Evolutionary conservation across 2,888 invertebrate species (phyloP), one percentile per base, ranked within the genome.

Genomic region (Ectemnius continuus): DNA sequence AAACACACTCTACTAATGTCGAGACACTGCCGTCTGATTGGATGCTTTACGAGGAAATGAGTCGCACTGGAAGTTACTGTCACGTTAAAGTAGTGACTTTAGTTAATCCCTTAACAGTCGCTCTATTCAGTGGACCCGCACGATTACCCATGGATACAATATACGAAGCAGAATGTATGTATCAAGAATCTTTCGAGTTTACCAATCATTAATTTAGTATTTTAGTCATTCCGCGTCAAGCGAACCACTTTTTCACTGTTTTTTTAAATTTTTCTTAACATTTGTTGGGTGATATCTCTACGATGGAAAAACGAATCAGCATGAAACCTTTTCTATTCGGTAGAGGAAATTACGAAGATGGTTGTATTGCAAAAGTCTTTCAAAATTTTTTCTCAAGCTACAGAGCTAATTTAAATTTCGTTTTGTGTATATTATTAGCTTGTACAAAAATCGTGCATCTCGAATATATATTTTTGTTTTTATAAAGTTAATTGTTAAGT

Each of bases 31-130:
- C 95, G 0, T 94, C 95, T 13, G 95, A 97, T 85, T 98, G 98
- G 97, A 91, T 98, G 16, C 92, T 97, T 13, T 98, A 95, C 87
- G 97, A 97, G 87, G 97, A 98, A 90, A 95, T 97, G 91, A 94
- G 95, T 0, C 94, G 95, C 59, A 92, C 93, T 0, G 94, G 94
- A 0, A 92, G 94, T 18, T 92, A 94, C 66, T 95, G 96, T 74
- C 94, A 95, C 86, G 94, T 97, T 1, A 94, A 95, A 59, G 95
- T 95, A 80, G 95, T 95, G 73, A 98, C 98, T 0, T 90, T 96
- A 6, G 94, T 98, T 0, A 95, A 97, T 11, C 94, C 97, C 0
- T 88, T 97, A 18, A 95, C 97, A 0, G 94, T 98, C 11, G 94
- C 96, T 0, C 86, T 98, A 46, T 95, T 97, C 83, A 94, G 95